Conservation (phyloP, 2,113 vertebrate species). For the Sciurus niger region DNA sequence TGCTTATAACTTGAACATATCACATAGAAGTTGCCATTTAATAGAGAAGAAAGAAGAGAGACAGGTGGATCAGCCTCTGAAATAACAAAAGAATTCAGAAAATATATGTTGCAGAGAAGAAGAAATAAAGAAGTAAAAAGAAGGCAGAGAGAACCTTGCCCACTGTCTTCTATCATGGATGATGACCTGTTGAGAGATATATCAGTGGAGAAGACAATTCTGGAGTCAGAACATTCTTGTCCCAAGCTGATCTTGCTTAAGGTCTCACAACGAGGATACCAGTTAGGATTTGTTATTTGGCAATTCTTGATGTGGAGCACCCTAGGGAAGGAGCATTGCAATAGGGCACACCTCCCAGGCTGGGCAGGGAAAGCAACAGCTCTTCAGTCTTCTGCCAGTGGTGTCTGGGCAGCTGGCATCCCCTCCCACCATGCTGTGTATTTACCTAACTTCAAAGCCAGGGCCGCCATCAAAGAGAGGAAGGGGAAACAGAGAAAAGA, state of each 20-base stretch:
- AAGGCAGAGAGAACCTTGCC: background rate
- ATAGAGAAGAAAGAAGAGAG: conserved; percentile 29
- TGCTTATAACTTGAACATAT: background rate
- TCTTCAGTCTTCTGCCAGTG: conserved; percentile 78
- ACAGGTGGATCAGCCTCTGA: background rate
- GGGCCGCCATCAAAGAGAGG: conserved; percentile 81
- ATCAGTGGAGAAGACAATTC: background rate
- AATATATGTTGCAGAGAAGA: background rate
- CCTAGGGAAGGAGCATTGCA: conserved; percentile 38
- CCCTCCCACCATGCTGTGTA: conserved; percentile 82
- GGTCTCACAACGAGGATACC: background rate
- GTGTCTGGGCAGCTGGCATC: conserved; percentile 81
- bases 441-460: conserved; percentile 82
- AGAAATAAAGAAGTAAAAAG: background rate
- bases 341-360: conserved; percentile 72
- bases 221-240: background rate
- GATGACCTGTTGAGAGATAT: background rate
- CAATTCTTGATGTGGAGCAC: conserved; percentile 49
- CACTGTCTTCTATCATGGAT: background rate
- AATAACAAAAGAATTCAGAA: background rate
- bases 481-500: conserved; percentile 71
- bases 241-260: background rate
- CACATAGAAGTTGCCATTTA: background rate
- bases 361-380: conserved; percentile 62
- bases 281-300: conserved; percentile 37